Evolutionary conservation across 2,888 invertebrate species (phyloP).

Genomic region (Cyclophora albipunctata): DNA sequence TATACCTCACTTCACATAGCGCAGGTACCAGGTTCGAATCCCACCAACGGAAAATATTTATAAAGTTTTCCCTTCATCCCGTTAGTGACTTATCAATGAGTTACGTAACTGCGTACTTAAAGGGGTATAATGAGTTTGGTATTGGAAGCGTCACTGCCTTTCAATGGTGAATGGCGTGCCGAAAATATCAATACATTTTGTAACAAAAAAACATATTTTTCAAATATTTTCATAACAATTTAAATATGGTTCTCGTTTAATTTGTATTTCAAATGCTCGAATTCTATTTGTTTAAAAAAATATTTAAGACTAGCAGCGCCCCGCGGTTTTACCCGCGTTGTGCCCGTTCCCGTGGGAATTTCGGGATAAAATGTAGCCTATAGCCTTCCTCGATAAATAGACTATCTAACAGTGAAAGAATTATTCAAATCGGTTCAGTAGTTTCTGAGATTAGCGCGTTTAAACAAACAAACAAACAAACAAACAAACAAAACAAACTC

Average conservation of each 20-base stretch:
- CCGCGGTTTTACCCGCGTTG: too few species aligned
- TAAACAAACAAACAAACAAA: too few species aligned
- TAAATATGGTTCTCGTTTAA: not conserved
- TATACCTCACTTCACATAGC: not conserved
- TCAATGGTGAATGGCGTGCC: slow-evolving; percentile 5
- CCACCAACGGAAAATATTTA: not conserved
- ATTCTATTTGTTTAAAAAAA: not conserved
- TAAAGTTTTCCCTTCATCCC: not conserved
- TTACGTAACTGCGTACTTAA: slow-evolving; percentile 17
- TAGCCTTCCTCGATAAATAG: too few species aligned
- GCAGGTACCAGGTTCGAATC: not conserved
- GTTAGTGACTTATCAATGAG: slow-evolving; percentile 7
- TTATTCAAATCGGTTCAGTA: too few species aligned
- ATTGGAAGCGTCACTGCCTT: slow-evolving; percentile 12
- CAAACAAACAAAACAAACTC: too few species aligned
- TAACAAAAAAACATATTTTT: not conserved
- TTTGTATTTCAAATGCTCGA: not conserved
- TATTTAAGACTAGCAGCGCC: too few species aligned
- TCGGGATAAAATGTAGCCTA: too few species aligned
- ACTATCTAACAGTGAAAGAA: too few species aligned
- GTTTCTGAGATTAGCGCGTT: too few species aligned
- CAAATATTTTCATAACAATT: not conserved
- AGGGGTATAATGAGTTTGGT: slow-evolving; percentile 7
- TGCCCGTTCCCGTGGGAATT: too few species aligned
- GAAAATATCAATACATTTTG: slow-evolving; percentile 5